Evolutionary conservation across 2,888 invertebrate genomes (phyloP), one percentile per base, ranked within the genome.

Genomic region (Mongoloraphidia duomilia): DNA sequence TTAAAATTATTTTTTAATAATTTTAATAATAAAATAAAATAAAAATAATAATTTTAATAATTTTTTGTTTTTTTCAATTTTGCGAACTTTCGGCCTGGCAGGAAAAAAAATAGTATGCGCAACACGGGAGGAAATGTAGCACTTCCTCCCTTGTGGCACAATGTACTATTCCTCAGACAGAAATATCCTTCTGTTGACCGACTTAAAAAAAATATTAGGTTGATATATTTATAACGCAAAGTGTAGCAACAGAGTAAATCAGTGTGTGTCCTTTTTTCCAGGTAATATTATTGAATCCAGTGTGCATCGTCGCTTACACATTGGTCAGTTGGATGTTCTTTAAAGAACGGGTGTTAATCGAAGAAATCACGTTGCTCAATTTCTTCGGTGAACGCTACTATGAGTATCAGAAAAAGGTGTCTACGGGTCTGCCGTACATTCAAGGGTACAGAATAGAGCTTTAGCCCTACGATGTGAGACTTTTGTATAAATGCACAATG

Each of bases 321-420:
- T 52, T 84, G 5, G 86, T 84, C 0, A 87, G 92, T 14, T 97
- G 95, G 93, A 74, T 74, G 48, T 98, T 98, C 71, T 97, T 98
- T 70, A 76, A 82, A 36, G 83, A 85, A 57, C 75, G 97, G 47
- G 82, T 98, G 38, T 76, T 75, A 51, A 79, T 86, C 10, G 97
- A 98, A 69, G 97, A 98, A 71, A 75, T 84, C 47, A 86, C 85
- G 5, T 71, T 98, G 49, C 66, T 96, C 8, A 80, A 84, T 56
- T 98, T 98, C 72, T 98, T 97, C 66, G 93, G 92, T 0, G 78
- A 80, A 52, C 79, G 87, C 48, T 98, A 98, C 65, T 67, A 79
- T 40, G 75, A 82, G 51, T 98, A 98, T 67, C 92, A 95, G 67
- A 73, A 79, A 54, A 70, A 68, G 56, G 94, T 95, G 4, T 74